These are phyloP conservation scores for Strigamia crassipes DNA, from an alignment of 2,888 invertebrate genomes.

Conservation along the genomic window DNA sequence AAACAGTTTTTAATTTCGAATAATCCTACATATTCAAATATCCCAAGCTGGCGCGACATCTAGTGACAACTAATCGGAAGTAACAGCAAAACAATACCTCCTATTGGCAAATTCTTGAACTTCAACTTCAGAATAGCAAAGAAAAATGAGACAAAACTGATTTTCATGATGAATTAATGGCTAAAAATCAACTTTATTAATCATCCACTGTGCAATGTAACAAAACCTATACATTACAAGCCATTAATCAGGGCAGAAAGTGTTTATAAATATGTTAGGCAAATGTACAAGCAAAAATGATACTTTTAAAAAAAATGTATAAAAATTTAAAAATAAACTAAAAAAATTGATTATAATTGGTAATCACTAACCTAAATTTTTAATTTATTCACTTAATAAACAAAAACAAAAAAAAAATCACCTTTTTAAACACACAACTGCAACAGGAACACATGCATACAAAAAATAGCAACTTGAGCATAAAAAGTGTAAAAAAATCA, in stretches of 20 bases:
- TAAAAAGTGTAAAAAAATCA: neutral
- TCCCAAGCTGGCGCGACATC: too few species aligned
- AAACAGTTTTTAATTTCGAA: too few species aligned
- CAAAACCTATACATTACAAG: neutral
- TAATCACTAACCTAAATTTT: too few species aligned
- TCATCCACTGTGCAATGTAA: neutral
- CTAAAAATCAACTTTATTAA: neutral
- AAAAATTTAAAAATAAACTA: neutral
- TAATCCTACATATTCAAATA: too few species aligned
- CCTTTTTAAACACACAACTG: neutral
- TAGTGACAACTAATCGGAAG: too few species aligned
- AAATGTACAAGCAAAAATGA: neutral
- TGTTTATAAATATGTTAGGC: neutral
- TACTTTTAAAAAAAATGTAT: neutral
- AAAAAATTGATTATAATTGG: neutral
- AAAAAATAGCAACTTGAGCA: neutral
- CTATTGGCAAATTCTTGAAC: neutral
- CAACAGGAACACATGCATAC: slow-evolving; percentile 23
- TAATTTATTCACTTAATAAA: neutral
- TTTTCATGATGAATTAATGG: slow-evolving; percentile 4
- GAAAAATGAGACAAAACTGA: neutral
- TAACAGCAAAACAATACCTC: too few species aligned
- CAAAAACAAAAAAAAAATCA: neutral
- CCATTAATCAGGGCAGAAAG: neutral
- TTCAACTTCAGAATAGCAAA: neutral